Evolutionary conservation across 2,797 vertebrate species (phyloP), one percentile per base, ranked within the genome.

Genomic region (Melanotaenia trifasciata): DNA sequence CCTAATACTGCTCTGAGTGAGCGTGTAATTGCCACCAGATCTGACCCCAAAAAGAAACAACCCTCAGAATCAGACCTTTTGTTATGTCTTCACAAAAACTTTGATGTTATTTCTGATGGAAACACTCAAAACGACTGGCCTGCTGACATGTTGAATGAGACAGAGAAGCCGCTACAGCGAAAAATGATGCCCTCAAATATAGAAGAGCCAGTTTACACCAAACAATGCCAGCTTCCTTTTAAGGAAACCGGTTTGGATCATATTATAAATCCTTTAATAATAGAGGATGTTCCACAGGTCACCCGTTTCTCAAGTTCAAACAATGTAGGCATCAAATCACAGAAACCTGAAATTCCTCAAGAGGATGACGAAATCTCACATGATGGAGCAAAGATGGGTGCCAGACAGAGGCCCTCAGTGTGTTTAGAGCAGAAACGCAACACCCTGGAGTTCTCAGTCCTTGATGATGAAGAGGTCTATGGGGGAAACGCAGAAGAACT

Each of bases 401-500:
- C 51, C 1, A 63, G 86, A 28, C 77, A 86, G 58, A 91, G 89
- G 76, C 78, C 91, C 7, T 92, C 92, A 0, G 80, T 90, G 62
- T 90, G 88, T 85, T 68, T 92, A 77, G 92, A 94, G 54, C 91
- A 93, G 69, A 93, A 75, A 59, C 86, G 66, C 6, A 70, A 74
- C 22, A 80, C 84, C 4, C 65, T 90, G 62, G 90, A 91, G 62
- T 66, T 88, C 40, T 79, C 74, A 1, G 58, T 82, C 57, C 79
- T 81, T 0, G 92, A 93, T 0, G 95, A 96, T 0, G 96, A 98
- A 0, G 96, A 98, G 0, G 64, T 91, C 40, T 94, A 89, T 80
- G 92, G 83, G 59, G 95, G 95, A 56, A 85, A 88, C 20, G 82
- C 92, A 16, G 97, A 85, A 84, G 95, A 93, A 87, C 78, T 98